Conservation (phyloP, 2,113 vertebrate genomes). For the Platycercus adscitus region DNA sequence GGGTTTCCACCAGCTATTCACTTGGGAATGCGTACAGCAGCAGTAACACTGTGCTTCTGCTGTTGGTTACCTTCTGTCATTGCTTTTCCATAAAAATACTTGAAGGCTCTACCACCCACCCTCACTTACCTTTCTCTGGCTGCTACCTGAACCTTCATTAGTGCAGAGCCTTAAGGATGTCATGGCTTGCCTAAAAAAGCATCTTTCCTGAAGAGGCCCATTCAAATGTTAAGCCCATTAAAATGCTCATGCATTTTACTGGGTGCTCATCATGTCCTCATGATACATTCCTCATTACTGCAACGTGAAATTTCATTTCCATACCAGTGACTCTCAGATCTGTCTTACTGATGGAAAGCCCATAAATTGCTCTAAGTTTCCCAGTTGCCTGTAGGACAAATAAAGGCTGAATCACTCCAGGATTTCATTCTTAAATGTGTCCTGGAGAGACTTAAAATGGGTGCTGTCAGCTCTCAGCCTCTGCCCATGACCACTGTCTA, state of each 20-base stretch:
- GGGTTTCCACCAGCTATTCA: background rate
- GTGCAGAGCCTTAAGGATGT: background rate
- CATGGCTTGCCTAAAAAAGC: background rate
- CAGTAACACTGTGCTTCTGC: background rate
- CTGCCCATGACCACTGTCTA: background rate
- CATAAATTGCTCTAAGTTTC: background rate
- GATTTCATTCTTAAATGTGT: background rate
- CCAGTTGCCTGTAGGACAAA: background rate
- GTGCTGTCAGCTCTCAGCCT: background rate
- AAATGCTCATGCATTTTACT: constrained; percentile 1
- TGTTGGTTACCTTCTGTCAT: background rate
- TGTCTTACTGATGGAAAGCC: background rate
- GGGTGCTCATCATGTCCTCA: background rate
- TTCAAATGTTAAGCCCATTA: background rate
- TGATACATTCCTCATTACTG: background rate
- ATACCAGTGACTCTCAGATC: background rate
- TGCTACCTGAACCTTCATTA: background rate
- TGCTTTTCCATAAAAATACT: background rate
- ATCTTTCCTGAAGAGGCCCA: background rate
- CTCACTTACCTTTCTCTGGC: background rate
- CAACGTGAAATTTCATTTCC: constrained; percentile 41
- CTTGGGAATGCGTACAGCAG: background rate
- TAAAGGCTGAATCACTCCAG: background rate
- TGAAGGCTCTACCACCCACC: background rate
- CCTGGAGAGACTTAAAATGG: background rate